Conservation (phyloP, 2,113 vertebrate species). For the Prunella himalayana region DNA sequence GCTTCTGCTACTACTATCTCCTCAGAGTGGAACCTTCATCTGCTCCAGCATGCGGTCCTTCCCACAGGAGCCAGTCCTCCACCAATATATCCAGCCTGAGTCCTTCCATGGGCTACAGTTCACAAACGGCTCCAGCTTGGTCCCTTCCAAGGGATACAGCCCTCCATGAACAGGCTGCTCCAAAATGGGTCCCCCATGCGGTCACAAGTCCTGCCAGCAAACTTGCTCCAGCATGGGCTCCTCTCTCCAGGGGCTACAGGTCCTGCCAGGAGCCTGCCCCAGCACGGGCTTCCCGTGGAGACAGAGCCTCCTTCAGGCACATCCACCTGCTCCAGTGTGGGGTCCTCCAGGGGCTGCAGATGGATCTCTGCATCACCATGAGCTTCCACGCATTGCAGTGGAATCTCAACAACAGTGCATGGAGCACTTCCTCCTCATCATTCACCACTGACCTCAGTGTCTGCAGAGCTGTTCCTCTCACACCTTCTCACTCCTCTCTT, state of each 20-base stretch:
- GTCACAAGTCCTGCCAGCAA: neutral
- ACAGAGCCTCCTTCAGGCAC: neutral
- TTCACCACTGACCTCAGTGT: neutral
- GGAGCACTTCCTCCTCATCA: fast-evolving
- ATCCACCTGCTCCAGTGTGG: neutral
- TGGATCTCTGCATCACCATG: neutral
- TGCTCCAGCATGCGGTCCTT: neutral
- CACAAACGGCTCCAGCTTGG: neutral
- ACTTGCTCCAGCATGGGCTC: neutral
- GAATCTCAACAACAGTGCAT: neutral
- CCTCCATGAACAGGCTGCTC: neutral
- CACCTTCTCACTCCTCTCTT: neutral
- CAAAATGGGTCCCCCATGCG: neutral
- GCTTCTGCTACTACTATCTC: neutral
- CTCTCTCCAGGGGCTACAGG: fast-evolving
- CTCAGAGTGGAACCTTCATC: neutral
- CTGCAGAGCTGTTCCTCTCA: neutral
- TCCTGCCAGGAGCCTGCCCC: neutral
- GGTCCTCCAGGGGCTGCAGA: neutral
- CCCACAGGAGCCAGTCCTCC: neutral
- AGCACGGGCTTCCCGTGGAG: fast-evolving
- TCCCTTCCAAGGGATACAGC: neutral
- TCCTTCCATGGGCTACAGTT: neutral
- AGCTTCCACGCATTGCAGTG: neutral
- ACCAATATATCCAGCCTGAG: neutral